A percentile compares a stretch with the other conserved stretches of the same genome.
These are phyloP conservation scores for Oceanites oceanicus DNA, from an alignment of 2,113 vertebrate genomes.

Conservation along the genomic window DNA sequence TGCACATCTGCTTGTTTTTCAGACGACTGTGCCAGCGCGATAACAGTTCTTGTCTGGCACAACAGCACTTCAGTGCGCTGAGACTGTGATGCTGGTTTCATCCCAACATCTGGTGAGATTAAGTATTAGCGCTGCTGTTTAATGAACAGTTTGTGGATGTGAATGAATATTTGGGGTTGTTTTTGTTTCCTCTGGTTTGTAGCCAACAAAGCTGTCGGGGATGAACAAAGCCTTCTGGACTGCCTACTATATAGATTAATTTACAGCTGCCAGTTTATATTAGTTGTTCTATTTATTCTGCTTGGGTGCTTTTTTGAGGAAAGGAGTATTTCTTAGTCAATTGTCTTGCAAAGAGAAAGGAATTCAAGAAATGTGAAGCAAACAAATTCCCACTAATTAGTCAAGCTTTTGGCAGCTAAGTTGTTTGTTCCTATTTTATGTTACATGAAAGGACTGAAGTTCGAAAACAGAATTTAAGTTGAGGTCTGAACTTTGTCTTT, in stretches of 20 bases:
- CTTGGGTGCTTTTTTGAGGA: conserved; percentile 39
- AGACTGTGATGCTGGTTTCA: not conserved
- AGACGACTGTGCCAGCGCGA: fast-evolving
- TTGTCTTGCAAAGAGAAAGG: conserved; percentile 43
- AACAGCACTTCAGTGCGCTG: not conserved
- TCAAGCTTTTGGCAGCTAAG: not conserved
- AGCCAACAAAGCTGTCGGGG: not conserved
- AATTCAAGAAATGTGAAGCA: conserved; percentile 48
- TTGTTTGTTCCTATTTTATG: not conserved
- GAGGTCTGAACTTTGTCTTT: not conserved
- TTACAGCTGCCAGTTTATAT: conserved; percentile 55
- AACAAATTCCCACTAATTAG: conserved; percentile 24
- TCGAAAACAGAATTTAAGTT: not conserved
- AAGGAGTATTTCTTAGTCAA: conserved; percentile 27
- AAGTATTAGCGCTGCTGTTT: conserved; percentile 33
- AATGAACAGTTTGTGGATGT: not conserved
- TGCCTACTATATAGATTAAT: conserved; percentile 27
- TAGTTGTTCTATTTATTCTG: conserved; percentile 59
- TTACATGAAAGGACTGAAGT: not conserved
- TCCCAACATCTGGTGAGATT: conserved; percentile 18
- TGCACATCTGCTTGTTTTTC: not conserved
- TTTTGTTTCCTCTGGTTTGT: conserved; percentile 28
- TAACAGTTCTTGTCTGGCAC: not conserved
- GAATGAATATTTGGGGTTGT: conserved; percentile 17
- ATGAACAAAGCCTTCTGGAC: conserved; percentile 21